Conservation (phyloP, 2,113 vertebrate genomes). For the Rhipidura dahli region DNA sequence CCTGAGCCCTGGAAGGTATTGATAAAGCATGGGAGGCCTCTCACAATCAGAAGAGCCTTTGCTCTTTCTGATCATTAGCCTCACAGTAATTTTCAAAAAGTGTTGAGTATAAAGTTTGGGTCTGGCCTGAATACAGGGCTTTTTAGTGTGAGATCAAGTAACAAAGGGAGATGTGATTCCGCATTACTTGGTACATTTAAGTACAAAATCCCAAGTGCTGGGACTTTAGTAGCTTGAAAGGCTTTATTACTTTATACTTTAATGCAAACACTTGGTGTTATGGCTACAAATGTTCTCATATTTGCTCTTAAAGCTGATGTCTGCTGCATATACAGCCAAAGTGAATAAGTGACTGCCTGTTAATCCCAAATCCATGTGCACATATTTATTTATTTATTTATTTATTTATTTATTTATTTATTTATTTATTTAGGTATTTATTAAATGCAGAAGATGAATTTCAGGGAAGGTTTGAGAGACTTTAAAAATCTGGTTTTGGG, state of each 20-base stretch:
- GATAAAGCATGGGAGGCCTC: neutral
- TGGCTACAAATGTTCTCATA: neutral
- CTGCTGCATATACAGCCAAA: neutral
- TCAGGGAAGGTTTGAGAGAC: neutral
- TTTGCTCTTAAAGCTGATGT: neutral
- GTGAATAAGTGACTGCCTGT: neutral
- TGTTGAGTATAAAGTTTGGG: neutral
- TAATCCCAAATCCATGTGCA: neutral
- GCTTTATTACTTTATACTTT: neutral
- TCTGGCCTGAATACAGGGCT: neutral
- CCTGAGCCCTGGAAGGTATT: neutral
- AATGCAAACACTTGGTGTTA: neutral
- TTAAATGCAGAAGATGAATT: neutral
- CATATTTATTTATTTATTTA: neutral
- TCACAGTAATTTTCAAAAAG: neutral
- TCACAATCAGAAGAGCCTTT: neutral
- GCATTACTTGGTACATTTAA: neutral
- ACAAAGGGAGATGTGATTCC: neutral
- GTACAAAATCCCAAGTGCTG: neutral
- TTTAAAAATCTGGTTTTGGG: neutral
- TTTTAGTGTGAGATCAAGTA: neutral
- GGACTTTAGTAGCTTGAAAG: neutral
- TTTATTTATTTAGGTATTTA: too few species aligned
- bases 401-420: neutral
- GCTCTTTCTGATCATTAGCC: neutral